Conservation (phyloP, 1,140 invertebrate genomes). For the Drosophila pandora region DNA sequence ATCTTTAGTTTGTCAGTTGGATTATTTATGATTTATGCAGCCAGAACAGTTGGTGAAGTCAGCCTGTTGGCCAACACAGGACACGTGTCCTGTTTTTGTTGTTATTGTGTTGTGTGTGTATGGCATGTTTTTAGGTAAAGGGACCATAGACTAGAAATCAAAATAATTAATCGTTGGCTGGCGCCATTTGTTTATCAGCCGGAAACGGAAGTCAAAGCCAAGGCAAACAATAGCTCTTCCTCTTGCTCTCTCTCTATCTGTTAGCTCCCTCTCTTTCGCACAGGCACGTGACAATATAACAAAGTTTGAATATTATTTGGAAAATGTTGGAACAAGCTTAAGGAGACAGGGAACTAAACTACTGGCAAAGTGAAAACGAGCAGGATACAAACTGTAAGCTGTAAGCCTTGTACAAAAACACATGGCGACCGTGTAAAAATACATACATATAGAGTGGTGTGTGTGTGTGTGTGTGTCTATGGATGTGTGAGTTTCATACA, state of each 20-base stretch:
- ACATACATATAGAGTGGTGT: slow-evolving; percentile 11
- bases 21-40: slow-evolving; percentile 23
- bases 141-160: slow-evolving; percentile 50
- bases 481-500: not conserved
- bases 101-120: slow-evolving; percentile 9
- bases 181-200: slow-evolving; percentile 77
- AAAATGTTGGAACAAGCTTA: slow-evolving; percentile 58
- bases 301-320: slow-evolving; percentile 57
- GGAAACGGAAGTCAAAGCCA: slow-evolving; percentile 72
- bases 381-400: slow-evolving; percentile 32
- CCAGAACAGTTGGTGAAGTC: not conserved
- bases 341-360: slow-evolving; percentile 11
- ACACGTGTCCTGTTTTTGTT: slow-evolving; percentile 29
- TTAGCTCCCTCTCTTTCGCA: not conserved
- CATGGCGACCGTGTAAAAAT: slow-evolving; percentile 55
- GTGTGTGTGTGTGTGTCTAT: not conserved
- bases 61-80: slow-evolving; percentile 6
- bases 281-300: slow-evolving; percentile 34
- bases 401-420: slow-evolving; percentile 65
- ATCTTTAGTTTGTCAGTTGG: slow-evolving; percentile 7
- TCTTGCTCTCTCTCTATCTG: not conserved
- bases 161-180: slow-evolving; percentile 76
- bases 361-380: slow-evolving; percentile 9
- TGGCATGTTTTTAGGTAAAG: slow-evolving; percentile 9
- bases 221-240: slow-evolving; percentile 56